Conservation (phyloP, 2,113 vertebrate species). For the Podiceps cristatus region DNA sequence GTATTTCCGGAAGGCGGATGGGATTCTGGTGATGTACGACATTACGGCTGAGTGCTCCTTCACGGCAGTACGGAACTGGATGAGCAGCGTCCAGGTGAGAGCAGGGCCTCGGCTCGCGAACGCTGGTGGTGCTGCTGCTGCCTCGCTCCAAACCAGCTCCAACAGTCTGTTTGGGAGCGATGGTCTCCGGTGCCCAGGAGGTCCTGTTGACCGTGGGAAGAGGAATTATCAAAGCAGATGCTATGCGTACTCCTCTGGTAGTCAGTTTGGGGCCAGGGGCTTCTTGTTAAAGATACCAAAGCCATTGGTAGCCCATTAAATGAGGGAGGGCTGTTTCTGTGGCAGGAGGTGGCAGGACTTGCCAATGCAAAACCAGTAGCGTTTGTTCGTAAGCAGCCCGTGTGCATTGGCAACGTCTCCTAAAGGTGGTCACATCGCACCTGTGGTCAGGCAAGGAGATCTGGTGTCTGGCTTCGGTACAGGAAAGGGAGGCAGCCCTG, state of each 20-base stretch:
- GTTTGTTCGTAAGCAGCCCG: not conserved
- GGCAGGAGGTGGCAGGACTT: not conserved
- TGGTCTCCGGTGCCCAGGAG: rapidly evolving
- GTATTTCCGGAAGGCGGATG: conserved; percentile 83
- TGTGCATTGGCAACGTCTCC: not conserved
- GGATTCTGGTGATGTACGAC: conserved; percentile 85
- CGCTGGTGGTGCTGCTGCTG: not conserved
- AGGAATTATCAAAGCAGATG: not conserved
- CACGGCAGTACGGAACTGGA: conserved; percentile 78
- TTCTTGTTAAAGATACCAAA: not conserved
- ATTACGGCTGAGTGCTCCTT: conserved; percentile 75
- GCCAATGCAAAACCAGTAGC: not conserved
- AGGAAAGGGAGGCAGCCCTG: not conserved
- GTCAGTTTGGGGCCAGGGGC: not conserved
- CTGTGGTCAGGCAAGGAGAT: not conserved
- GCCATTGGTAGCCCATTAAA: not conserved
- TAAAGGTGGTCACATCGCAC: rapidly evolving
- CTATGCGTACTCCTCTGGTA: not conserved
- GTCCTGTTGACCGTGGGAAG: not conserved
- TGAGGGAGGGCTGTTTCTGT: not conserved
- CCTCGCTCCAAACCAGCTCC: not conserved
- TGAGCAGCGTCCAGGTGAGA: conserved; percentile 82
- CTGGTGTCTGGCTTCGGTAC: not conserved
- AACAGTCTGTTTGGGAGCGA: rapidly evolving
- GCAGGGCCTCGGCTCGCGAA: rapidly evolving